These are phyloP conservation scores for Lineus longissimus DNA, from an alignment of 1,140 invertebrate genomes.

Conservation along the genomic window DNA sequence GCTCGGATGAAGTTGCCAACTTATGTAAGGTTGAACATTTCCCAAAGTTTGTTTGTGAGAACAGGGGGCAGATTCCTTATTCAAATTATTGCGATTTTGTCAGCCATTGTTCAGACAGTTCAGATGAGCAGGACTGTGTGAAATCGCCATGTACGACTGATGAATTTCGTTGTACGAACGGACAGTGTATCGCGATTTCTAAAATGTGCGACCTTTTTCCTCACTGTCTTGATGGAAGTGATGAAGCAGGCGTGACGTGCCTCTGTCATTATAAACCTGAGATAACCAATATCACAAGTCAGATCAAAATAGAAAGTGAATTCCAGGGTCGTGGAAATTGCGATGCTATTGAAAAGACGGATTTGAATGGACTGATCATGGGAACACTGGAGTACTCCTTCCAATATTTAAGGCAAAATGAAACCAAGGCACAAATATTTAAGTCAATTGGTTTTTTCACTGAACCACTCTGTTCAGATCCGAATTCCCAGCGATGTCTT, in stretches of 20 bases:
- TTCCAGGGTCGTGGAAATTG: too few species aligned
- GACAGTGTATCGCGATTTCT: not conserved
- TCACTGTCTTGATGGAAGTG: not conserved
- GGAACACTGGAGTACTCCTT: not conserved
- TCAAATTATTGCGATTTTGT: not conserved
- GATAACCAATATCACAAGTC: too few species aligned
- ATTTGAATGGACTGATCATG: too few species aligned
- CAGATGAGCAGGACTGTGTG: not conserved
- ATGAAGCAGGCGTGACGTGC: not conserved
- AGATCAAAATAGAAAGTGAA: too few species aligned
- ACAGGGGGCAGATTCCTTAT: not conserved
- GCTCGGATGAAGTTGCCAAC: not conserved
- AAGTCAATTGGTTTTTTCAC: too few species aligned
- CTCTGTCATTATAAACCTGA: not conserved
- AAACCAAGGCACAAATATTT: too few species aligned
- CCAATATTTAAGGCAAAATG: not conserved
- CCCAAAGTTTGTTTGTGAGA: not conserved
- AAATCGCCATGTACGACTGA: not conserved
- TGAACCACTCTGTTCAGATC: not conserved
- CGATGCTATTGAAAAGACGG: too few species aligned
- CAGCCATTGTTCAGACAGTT: not conserved
- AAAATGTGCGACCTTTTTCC: not conserved
- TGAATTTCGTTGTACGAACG: conserved; percentile 2
- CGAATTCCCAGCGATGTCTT: not conserved
- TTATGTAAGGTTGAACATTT: not conserved